Base-by-base conservation (phyloP, 2,113 vertebrate species). In the Spermophilus dauricus region DNA sequence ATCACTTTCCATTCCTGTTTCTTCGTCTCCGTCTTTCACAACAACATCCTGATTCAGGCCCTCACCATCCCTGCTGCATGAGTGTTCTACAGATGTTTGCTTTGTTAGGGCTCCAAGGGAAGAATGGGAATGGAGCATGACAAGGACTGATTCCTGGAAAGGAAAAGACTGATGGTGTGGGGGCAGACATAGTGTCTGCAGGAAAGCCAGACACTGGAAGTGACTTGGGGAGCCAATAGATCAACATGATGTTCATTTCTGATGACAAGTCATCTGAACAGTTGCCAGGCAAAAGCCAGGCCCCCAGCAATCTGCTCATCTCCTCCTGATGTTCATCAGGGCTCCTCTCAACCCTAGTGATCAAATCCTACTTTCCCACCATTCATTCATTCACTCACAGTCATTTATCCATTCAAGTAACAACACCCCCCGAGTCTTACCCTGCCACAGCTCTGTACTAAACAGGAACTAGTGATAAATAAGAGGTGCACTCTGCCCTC, bases 261-360 rank as follows among this genome's bases (percentile, higher is more conserved):
- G 26, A 93, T 39, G 70, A 86, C 51, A 83, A 70, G 34, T 95
- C 39, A 56, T 75, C 65, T 81, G 73, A 76, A n/a, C 58, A 89
- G 70, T 20, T 83, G 61, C 78, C 67, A 73, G 63, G 78, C 26
- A 45, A 22, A 53, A 48, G 37, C 6, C 2, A 72, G 22, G 22
- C 30, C 37, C 34, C 34, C 28, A 3, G 42, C 72, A 70, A 28
- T 85, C 67, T 86, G 70, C 30, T 72, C 51, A 20, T 53, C 28
- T 42, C 39, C 42, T 42, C 58, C 45, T 75, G 65, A 37, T 42
- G 32, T 45, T 80, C 69, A 13, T 1, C 0, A 1, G 73, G 16
- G 61, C 53, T 86, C 24, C 32, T 63, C 20, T 88, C 48, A 70
- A 16, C 42, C 51, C 22, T n/a, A 87, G 22, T 42, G 39, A 34